These are phyloP conservation scores for Collichthys lucidus DNA, from an alignment of 2,113 vertebrate genomes.

Conservation along the genomic window DNA sequence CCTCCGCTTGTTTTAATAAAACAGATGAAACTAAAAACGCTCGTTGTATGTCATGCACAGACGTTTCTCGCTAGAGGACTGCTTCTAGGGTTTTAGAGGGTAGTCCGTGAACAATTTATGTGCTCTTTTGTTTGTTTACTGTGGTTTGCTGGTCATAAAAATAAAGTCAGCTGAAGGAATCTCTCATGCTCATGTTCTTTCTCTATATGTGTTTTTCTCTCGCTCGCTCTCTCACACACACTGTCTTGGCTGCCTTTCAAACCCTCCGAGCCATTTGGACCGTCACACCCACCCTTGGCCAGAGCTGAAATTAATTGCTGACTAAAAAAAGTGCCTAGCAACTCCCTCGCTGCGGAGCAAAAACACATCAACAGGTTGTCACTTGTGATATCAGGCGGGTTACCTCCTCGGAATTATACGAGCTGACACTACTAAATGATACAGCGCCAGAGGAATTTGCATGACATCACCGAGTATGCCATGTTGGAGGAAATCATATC, in stretches of 20 bases:
- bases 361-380: conserved; percentile 81
- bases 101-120: conserved; percentile 77
- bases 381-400: conserved; percentile 70
- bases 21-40: conserved; percentile 18
- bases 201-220: conserved; percentile 8
- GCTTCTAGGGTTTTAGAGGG: conserved; percentile 66
- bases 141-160: conserved; percentile 84
- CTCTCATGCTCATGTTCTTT: conserved; percentile 44
- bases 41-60: conserved; percentile 32
- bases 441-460: conserved; percentile 66
- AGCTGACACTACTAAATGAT: conserved; percentile 69
- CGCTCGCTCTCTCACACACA: conserved; percentile 20
- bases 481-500: conserved; percentile 35
- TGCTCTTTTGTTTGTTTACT: conserved; percentile 85
- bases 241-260: conserved; percentile 69
- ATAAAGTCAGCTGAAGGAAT: conserved; percentile 79
- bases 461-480: conserved; percentile 71
- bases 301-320: conserved; percentile 75
- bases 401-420: conserved; percentile 62
- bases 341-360: conserved; percentile 61
- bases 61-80: conserved; percentile 35
- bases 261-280: conserved; percentile 71
- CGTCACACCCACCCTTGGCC: conserved; percentile 74
- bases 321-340: conserved; percentile 76
- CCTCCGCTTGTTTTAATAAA: conserved; percentile 32